Evolutionary conservation across 2,888 invertebrate genomes (phyloP), one percentile per base, ranked within the genome.

Genomic region (Lithosia quadra): DNA sequence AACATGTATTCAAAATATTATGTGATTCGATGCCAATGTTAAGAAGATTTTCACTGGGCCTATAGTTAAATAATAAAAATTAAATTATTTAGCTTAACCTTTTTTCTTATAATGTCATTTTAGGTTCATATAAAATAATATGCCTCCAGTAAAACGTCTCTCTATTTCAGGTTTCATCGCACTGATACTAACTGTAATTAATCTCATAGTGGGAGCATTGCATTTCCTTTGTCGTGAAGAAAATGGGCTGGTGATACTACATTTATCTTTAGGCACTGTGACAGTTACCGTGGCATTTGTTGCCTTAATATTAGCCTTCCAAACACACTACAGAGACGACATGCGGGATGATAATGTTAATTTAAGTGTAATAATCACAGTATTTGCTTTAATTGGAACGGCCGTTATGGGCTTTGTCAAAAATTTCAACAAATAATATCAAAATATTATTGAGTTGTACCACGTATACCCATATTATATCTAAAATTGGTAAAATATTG

Each of bases 151-250:
- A 43, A 43, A 18, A 5, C 15, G 3, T 43, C 18, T 56, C 21
- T 33, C 43, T 7, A 21, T 84, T 91, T 67, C 87, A 92, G 92
- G 92, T 65, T 69, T 91, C 15, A 53, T 88, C 18, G 90, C 91
- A 11, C 73, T 91, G 80, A 11, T 90, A 9, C 72, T 90, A 2
- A 88, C 91, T 2, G 11, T 83, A 5, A 34, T 88, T 0, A 91
- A 86, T 73, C 80, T 92, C 1, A 36, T 90, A 28, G 90, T 89
- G 55, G 92, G 90, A 28, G 18, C 88, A 0, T 15, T 84, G 24
- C 85, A 87, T 60, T 79, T 90, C 1, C 11, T 84, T 18, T 82
- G 79, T 39, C 71, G 80, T 8, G 60, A 65, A 3, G 73, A 71
- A 28, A 33, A 71, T 0, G 60, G 72, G 18, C 49, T 83, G 0